Percentiles rank a stretch among this genome's conserved stretches.
phyloP scores from a whole-genome alignment of 2,113 vertebrate genomes.

The Campylomormyrus tamandua region DNA sequence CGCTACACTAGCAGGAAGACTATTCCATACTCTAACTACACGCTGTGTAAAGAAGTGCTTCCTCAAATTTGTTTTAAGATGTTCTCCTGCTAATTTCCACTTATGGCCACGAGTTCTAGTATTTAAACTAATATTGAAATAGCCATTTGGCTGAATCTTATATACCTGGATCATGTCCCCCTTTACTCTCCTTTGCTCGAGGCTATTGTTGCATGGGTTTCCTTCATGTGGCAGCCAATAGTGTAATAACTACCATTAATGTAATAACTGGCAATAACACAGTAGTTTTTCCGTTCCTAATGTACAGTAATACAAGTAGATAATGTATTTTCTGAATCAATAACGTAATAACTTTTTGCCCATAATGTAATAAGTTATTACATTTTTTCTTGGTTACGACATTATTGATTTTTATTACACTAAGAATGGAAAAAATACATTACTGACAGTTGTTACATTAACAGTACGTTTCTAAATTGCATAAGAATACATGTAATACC shows the following conservation, averaged over 20 bases:
- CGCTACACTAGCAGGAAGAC: too few species aligned
- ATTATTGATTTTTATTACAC: not conserved
- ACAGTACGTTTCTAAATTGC: not conserved
- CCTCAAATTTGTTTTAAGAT: too few species aligned
- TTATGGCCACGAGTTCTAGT: too few species aligned
- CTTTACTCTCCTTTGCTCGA: too few species aligned
- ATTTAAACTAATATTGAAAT: too few species aligned
- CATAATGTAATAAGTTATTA: not conserved
- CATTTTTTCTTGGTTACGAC: not conserved
- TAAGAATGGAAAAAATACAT: not conserved
- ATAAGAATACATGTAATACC: not conserved
- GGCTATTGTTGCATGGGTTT: not conserved
- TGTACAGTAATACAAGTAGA: not conserved
- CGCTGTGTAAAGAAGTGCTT: too few species aligned
- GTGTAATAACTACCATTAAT: not conserved
- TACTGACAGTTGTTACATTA: not conserved
- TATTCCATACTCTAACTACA: too few species aligned
- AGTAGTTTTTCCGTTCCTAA: not conserved
- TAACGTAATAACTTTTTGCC: not conserved
- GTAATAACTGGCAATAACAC: not conserved
- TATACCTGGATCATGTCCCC: too few species aligned
- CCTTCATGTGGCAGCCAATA: not conserved
- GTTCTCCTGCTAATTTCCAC: too few species aligned
- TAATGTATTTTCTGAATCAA: not conserved
- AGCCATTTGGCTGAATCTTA: too few species aligned